Evolutionary conservation across 2,797 vertebrate genomes (phyloP).

Genomic region (Megaceryle alcyon): DNA sequence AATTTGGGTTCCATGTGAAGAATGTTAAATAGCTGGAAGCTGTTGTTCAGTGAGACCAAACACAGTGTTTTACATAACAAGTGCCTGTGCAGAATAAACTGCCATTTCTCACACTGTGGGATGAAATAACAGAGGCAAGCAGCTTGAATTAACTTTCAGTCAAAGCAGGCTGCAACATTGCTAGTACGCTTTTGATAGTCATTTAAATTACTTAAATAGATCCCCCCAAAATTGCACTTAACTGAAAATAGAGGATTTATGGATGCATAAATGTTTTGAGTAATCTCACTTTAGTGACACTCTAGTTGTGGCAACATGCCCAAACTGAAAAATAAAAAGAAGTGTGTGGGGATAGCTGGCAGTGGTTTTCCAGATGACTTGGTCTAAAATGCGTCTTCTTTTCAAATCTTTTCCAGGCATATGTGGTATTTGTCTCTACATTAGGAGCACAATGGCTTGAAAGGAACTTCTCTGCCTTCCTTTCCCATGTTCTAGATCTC

Average conservation of each 20-base stretch:
- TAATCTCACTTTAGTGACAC: background rate
- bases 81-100: conserved; percentile 33
- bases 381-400: conserved; percentile 19
- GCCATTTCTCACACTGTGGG: conserved; percentile 45
- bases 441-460: conserved; percentile 90
- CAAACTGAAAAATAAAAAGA: background rate
- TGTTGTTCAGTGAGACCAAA: conserved; percentile 48
- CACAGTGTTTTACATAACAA: conserved; percentile 58
- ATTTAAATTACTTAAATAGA: background rate
- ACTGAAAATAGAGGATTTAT: background rate
- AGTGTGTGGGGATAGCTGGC: background rate
- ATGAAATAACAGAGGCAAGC: conserved; percentile 15
- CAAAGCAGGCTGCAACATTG: background rate
- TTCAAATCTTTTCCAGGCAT: conserved; percentile 83
- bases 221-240: background rate
- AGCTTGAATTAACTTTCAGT: conserved; percentile 18
- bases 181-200: background rate
- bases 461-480: conserved; percentile 83
- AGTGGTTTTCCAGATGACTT: background rate
- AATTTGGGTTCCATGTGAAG: conserved; percentile 45
- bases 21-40: conserved; percentile 66
- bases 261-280: background rate
- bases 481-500: conserved; percentile 87
- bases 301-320: background rate
- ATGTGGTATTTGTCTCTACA: conserved; percentile 88